Conservation (phyloP, 2,797 vertebrate species). For the Gymnodraco acuticeps region DNA sequence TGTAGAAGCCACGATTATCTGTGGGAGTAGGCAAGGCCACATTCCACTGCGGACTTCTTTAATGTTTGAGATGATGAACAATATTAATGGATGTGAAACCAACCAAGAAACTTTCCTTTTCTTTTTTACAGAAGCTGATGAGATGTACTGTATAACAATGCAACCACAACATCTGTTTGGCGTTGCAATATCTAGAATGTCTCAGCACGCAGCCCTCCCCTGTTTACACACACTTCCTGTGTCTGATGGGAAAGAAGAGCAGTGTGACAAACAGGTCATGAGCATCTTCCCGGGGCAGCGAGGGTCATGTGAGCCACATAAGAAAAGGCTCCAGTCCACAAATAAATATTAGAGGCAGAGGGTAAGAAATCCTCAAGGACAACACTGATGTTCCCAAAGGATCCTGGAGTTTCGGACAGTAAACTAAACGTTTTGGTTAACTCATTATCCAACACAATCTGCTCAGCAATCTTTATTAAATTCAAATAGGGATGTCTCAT, state of each 20-base stretch:
- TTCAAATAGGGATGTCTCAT: constrained; percentile 9
- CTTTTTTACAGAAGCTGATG: constrained; percentile 26
- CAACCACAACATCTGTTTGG: constrained; percentile 61
- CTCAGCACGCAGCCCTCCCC: constrained; percentile 59
- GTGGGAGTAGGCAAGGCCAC: constrained; percentile 20
- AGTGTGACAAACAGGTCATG: constrained; percentile 70
- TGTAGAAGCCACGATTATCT: constrained; percentile 43
- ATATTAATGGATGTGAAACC: constrained; percentile 29
- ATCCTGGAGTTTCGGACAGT: constrained; percentile 32
- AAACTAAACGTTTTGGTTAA: constrained; percentile 13
- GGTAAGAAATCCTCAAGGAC: constrained; percentile 54
- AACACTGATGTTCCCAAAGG: constrained; percentile 39
- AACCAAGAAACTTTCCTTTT: background rate
- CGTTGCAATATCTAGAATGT: constrained; percentile 46
- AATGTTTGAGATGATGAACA: constrained; percentile 26
- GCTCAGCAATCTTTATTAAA: background rate
- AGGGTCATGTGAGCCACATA: constrained; percentile 77
- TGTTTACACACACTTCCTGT: constrained; percentile 74
- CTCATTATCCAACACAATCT: background rate
- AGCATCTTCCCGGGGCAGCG: constrained; percentile 61
- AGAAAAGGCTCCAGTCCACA: constrained; percentile 45
- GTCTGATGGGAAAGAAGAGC: constrained; percentile 79
- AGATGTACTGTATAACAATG: constrained; percentile 19
- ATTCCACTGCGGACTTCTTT: constrained; percentile 22
- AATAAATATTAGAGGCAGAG: constrained; percentile 50